These are phyloP conservation scores for Strix uralensis DNA, from an alignment of 2,113 vertebrate genomes.

Conservation along the genomic window DNA sequence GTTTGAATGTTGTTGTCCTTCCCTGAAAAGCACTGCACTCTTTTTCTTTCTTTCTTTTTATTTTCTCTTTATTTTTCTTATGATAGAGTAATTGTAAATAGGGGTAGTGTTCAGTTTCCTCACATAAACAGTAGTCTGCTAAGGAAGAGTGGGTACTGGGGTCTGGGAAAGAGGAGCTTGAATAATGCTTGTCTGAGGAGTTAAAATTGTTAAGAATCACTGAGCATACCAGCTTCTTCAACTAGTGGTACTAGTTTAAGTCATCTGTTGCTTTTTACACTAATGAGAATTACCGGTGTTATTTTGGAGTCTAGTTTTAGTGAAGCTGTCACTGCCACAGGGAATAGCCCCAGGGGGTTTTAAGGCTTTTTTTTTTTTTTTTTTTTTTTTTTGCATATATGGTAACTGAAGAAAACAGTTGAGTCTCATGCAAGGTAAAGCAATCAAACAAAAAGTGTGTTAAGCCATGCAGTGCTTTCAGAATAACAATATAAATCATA, in stretches of 20 bases:
- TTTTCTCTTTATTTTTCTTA: rapidly evolving
- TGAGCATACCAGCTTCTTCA: not conserved
- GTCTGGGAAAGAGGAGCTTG: not conserved
- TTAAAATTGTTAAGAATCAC: not conserved
- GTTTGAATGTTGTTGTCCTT: not conserved
- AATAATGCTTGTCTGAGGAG: not conserved
- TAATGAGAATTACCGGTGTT: not conserved
- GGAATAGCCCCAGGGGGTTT: not conserved
- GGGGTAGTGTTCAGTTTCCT: not conserved
- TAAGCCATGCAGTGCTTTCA: not conserved
- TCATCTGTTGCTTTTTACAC: not conserved
- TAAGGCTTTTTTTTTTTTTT: not conserved
- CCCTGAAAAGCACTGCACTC: not conserved
- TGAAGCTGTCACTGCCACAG: not conserved
- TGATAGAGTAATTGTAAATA: not conserved
- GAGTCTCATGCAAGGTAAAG: not conserved
- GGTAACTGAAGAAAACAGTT: not conserved
- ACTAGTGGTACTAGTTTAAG: not conserved
- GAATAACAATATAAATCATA: not conserved
- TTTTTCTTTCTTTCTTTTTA: not conserved
- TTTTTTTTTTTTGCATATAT: not conserved
- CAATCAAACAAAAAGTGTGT: not conserved
- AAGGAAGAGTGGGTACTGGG: not conserved
- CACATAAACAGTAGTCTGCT: not conserved
- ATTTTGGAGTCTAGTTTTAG: not conserved